Evolutionary conservation across 2,113 vertebrate genomes (phyloP), one percentile per base, ranked within the genome.

Genomic region (Stictonetta naevosa): DNA sequence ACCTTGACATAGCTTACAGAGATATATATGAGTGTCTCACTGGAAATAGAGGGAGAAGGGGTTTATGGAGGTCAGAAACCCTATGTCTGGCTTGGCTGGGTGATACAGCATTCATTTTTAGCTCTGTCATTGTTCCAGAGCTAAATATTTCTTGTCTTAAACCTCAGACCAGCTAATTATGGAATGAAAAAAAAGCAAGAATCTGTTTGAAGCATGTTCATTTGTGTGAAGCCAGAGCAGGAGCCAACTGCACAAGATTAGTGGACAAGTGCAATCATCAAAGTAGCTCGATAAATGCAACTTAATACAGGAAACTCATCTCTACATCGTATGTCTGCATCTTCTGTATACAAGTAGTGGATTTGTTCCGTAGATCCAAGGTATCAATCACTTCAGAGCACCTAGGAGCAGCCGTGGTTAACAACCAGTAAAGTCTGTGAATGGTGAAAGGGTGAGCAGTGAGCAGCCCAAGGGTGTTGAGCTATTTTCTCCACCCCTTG

Each of bases 31-130:
- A 64, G 74, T 44, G 60, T 85, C 77, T 91, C 91, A 38, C 69
- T 90, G 64, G 75, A 95, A 95, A 94, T 78, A 91, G 91, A 91
- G 67, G 90, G 56, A 94, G 69, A 42, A 36, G 20, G 34, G 14
- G 83, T 96, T 93, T 94, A 83, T 88, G 73, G 93, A 92, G 92
- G 92, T 97, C 93, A 86, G 60, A 95, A 93, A 88, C 76, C 83
- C 83, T 48, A 5, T 62, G 88, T 93, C 92, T 96, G 86, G 31
- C 62, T 93, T 90, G 71, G 17, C 80, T 88, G 66, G 60, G 29
- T 92, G 83, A 75, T 73, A 81, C 73, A 90, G 86, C 62, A 75
- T 92, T 91, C 69, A 93, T 94, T 96, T 93, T 93, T 94, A 89
- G 53, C 84, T 96, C 91, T 96, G 92, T 76, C 73, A 23, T 86